These are phyloP conservation scores for Pelusios castaneus DNA, from an alignment of 2,113 vertebrate species.

Conservation along the genomic window DNA sequence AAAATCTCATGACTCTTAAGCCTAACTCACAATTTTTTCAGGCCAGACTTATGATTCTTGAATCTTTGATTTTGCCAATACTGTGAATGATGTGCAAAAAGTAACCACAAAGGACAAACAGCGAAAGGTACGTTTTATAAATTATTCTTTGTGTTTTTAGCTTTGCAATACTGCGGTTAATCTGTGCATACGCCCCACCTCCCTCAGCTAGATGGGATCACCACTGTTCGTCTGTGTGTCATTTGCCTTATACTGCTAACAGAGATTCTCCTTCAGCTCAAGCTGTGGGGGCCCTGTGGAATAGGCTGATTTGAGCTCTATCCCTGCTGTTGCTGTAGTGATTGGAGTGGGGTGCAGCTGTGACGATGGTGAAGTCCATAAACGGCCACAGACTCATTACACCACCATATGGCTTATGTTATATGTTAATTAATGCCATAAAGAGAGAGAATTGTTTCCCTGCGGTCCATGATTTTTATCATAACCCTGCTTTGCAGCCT, in stretches of 20 bases:
- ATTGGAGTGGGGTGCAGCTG: fast-evolving
- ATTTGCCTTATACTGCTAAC: background rate
- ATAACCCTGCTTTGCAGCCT: background rate
- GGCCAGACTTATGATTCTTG: background rate
- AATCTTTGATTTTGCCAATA: background rate
- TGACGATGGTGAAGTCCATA: background rate
- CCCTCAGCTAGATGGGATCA: background rate
- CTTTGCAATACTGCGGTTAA: background rate
- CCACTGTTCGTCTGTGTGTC: background rate
- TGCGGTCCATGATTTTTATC: background rate
- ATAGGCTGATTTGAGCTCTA: background rate
- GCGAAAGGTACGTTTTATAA: background rate
- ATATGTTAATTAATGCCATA: background rate
- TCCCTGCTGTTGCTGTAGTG: fast-evolving
- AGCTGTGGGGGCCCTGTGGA: fast-evolving
- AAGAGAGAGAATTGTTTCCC: background rate
- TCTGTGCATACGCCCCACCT: background rate
- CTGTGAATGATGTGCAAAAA: background rate
- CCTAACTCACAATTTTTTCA: background rate
- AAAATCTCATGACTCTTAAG: background rate
- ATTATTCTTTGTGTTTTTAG: background rate
- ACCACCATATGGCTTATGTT: fast-evolving
- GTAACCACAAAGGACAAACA: background rate
- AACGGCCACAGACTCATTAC: background rate
- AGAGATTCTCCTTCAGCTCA: background rate